These are phyloP conservation scores for Polyommatus icarus DNA, from an alignment of 2,888 invertebrate species.

Conservation along the genomic window DNA sequence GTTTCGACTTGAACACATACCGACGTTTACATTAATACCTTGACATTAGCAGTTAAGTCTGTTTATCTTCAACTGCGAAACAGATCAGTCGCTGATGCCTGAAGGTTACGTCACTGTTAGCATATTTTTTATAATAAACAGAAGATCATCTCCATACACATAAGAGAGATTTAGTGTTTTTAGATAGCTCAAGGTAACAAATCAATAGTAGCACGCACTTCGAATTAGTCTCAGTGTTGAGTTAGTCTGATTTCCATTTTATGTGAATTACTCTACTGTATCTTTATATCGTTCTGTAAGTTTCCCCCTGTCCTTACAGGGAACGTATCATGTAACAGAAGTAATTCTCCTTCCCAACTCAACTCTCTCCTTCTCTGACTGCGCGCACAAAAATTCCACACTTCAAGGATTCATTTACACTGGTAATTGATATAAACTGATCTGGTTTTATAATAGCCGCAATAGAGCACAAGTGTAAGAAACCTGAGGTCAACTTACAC, in stretches of 20 bases:
- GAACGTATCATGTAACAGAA: neutral
- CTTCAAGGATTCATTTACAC: neutral
- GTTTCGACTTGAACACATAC: neutral
- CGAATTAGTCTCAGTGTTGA: neutral
- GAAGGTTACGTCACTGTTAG: neutral
- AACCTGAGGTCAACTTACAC: conserved; percentile 12
- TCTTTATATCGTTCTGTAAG: neutral
- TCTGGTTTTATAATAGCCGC: neutral
- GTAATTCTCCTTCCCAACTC: neutral
- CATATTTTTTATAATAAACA: too few species aligned
- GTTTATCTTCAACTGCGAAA: neutral
- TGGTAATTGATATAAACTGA: neutral
- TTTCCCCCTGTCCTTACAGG: neutral
- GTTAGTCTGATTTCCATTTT: neutral
- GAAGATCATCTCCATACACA: too few species aligned
- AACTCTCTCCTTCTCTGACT: neutral
- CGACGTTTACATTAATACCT: neutral
- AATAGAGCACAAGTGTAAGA: conserved; percentile 6
- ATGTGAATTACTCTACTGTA: neutral
- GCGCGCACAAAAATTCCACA: neutral
- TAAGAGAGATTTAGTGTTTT: too few species aligned
- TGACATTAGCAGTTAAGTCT: neutral
- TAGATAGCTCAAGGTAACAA: too few species aligned
- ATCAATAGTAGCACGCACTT: too few species aligned
- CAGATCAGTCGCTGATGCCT: neutral